Percentiles rank a stretch among this genome's conserved stretches.
These are phyloP conservation scores for Melangyna quadrimaculata DNA, from an alignment of 2,888 invertebrate species.

Conservation along the genomic window DNA sequence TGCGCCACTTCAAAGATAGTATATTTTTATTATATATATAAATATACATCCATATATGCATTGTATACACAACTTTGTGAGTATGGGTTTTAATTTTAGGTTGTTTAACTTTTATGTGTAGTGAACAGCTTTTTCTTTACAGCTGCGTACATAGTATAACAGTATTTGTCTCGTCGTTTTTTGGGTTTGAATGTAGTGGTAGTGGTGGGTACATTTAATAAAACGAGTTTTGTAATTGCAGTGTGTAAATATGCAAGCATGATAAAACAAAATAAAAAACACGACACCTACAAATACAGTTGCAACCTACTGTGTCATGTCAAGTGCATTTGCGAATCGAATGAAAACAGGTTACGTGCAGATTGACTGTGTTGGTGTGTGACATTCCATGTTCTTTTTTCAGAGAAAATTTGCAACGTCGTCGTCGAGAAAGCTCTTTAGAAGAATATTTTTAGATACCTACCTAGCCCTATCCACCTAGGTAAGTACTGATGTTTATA, in stretches of 20 bases:
- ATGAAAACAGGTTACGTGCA: conserved; percentile 52
- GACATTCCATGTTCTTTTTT: conserved; percentile 19
- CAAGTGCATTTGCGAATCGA: conserved; percentile 64
- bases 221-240: not conserved
- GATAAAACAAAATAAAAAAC: not conserved
- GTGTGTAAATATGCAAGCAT: not conserved
- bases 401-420: conserved; percentile 49
- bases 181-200: not conserved
- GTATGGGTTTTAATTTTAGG: conserved; percentile 15
- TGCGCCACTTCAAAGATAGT: conserved; percentile 41
- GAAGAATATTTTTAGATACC: not conserved
- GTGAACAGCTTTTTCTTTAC: not conserved
- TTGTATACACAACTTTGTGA: not conserved
- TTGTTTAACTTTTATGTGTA: conserved; percentile 20
- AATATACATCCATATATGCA: not conserved
- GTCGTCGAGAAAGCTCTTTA: conserved; percentile 29
- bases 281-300: conserved; percentile 29
- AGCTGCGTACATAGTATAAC: not conserved
- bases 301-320: conserved; percentile 66
- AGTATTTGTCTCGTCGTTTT: not conserved
- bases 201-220: not conserved
- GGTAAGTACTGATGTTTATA: too few relatives aligned
- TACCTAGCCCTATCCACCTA: too few relatives aligned
- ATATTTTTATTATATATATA: not conserved
- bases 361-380: conserved; percentile 20